A percentile compares a stretch with the other conserved stretches of the same genome.
phyloP scores from a whole-genome alignment of 2,113 vertebrate genomes.

The Arizona elegans region DNA sequence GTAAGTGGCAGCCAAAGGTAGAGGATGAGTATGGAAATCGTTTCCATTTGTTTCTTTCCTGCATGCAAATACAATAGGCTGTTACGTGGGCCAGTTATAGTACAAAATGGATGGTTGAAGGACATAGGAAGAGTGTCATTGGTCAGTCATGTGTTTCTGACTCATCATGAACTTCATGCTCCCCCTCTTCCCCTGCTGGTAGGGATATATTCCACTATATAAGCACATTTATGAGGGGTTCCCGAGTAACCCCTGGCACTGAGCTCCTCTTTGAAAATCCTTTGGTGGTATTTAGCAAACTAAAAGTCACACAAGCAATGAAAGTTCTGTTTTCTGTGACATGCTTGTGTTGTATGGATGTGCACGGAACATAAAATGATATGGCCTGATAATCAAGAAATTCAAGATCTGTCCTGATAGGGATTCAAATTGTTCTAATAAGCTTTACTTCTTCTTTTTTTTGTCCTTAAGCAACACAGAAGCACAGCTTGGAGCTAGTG shows the following conservation, averaged over 20 bases:
- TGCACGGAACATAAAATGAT: too few species aligned
- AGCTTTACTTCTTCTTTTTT: neutral
- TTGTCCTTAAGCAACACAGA: neutral
- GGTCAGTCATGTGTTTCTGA: neutral
- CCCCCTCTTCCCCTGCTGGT: neutral
- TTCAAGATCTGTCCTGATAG: neutral
- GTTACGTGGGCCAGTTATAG: neutral
- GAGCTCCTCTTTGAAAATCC: slow-evolving; percentile 12
- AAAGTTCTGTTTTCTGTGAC: neutral
- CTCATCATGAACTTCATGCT: neutral
- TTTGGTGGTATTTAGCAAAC: slow-evolving; percentile 5
- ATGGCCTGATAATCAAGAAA: neutral
- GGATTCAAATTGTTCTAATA: neutral
- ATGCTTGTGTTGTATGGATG: neutral
- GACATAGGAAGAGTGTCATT: neutral
- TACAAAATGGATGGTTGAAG: neutral
- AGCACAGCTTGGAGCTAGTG: neutral
- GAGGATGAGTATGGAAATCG: neutral
- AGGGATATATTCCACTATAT: neutral
- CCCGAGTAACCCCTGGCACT: neutral
- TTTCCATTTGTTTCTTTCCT: neutral
- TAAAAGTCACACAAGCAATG: neutral
- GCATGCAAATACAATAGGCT: neutral
- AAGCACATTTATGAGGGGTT: neutral
- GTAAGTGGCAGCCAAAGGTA: neutral